Percentiles rank a stretch among this genome's conserved stretches.
phyloP scores from a whole-genome alignment of 2,888 invertebrate species.

The Salpingus planirostris region DNA sequence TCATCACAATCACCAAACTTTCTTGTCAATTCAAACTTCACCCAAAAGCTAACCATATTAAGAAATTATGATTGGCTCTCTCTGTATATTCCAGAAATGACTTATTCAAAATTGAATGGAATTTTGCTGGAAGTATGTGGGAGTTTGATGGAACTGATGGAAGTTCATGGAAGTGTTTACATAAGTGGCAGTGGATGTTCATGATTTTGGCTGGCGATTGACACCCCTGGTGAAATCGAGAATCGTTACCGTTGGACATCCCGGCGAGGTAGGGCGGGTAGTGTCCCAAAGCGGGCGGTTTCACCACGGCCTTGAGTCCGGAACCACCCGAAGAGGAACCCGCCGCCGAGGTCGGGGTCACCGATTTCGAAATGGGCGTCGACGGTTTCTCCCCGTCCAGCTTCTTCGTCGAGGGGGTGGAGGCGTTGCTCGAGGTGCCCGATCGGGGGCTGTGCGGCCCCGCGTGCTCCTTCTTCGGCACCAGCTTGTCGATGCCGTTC shows the following conservation, averaged over 20 bases:
- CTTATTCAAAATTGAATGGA: no score
- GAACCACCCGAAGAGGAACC: conserved; percentile 39
- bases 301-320: conserved; percentile 50
- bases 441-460: conserved; percentile 68
- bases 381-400: conserved; percentile 78
- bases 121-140: no score
- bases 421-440: conserved; percentile 84
- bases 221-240: no score
- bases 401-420: conserved; percentile 80
- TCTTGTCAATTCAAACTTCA: no score
- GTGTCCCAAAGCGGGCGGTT: conserved; percentile 45
- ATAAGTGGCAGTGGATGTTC: no score
- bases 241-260: conserved; percentile 46
- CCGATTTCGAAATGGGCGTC: conserved; percentile 84
- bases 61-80: no score
- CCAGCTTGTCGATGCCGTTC: conserved; percentile 74
- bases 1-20: no score
- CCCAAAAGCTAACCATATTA: no score
- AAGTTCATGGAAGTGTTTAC: no score
- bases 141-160: no score
- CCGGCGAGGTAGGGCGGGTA: conserved; percentile 54
- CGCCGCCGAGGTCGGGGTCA: conserved; percentile 68
- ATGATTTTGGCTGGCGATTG: no score
- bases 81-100: no score
- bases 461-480: conserved; percentile 64